A percentile compares a stretch with the other conserved stretches of the same genome.
phyloP scores from a whole-genome alignment of 1,140 invertebrate species.

The Penaeus vannamei region DNA sequence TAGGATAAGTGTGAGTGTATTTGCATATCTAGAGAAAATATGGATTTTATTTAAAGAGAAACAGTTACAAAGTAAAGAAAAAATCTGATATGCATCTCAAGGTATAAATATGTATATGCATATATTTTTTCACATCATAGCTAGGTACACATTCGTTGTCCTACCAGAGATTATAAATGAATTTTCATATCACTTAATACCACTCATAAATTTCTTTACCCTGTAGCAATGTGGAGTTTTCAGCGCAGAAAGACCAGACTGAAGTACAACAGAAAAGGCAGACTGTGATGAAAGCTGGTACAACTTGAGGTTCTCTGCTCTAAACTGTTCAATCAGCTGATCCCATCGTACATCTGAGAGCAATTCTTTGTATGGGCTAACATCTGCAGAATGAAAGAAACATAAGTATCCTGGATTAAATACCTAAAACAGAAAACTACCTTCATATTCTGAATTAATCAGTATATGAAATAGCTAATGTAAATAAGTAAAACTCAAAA shows the following conservation, averaged over 20 bases:
- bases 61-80: too few species aligned
- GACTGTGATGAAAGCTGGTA: constrained; percentile 93
- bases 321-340: constrained; percentile 89
- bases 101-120: too few species aligned
- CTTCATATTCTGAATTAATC: not conserved
- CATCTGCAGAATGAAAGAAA: constrained; percentile 65
- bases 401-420: not conserved
- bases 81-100: too few species aligned
- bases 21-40: too few species aligned
- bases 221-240: constrained; percentile 85
- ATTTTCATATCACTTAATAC: too few species aligned
- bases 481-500: too few species aligned
- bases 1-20: too few species aligned
- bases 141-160: too few species aligned
- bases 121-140: too few species aligned
- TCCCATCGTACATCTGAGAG: constrained; percentile 83
- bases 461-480: not conserved
- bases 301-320: constrained; percentile 93
- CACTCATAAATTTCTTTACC: constrained; percentile 5
- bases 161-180: too few species aligned
- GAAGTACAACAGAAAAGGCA: constrained; percentile 90
- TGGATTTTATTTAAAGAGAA: too few species aligned
- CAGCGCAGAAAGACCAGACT: constrained; percentile 93
- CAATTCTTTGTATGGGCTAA: constrained; percentile 80
- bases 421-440: not conserved